Conservation (phyloP, 2,888 invertebrate species). For the Eremobia ochroleuca region DNA sequence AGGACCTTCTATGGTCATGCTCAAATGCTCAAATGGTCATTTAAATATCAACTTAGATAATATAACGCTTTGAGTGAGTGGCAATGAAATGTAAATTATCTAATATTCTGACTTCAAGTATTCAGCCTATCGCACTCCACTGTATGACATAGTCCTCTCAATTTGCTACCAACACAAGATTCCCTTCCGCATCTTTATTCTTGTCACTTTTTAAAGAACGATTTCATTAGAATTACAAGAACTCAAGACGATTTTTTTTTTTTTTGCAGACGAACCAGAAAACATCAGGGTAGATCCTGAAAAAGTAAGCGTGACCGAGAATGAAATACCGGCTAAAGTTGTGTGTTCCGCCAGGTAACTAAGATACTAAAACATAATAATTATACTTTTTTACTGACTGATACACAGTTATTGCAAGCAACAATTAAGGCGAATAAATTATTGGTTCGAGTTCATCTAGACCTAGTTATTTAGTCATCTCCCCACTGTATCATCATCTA, state of each 20-base stretch:
- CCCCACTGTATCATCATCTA: not conserved
- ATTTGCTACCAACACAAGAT: not conserved
- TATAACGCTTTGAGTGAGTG: not conserved
- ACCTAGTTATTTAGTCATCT: not conserved
- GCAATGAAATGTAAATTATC: not conserved
- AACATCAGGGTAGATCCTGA: slow-evolving; percentile 93
- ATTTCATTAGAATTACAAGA: not conserved
- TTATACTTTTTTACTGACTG: not conserved
- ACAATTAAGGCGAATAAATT: not conserved
- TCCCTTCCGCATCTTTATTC: not conserved
- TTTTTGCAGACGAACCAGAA: slow-evolving; percentile 92
- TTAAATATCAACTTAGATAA: not conserved
- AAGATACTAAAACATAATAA: not conserved
- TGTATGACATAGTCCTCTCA: not conserved
- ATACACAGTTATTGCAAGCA: not conserved
- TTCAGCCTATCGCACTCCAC: too few relatives aligned
- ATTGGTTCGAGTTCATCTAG: not conserved
- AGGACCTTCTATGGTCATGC: too few relatives aligned
- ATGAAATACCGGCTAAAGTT: slow-evolving; percentile 86
- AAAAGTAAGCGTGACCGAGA: slow-evolving; percentile 85
- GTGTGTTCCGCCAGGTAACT: slow-evolving; percentile 85
- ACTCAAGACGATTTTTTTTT: slow-evolving; percentile 2
- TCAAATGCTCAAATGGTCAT: not conserved
- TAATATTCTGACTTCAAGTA: not conserved
- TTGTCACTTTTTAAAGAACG: not conserved